Conservation (phyloP, 1,140 invertebrate genomes). For the Macrobrachium nipponense region DNA sequence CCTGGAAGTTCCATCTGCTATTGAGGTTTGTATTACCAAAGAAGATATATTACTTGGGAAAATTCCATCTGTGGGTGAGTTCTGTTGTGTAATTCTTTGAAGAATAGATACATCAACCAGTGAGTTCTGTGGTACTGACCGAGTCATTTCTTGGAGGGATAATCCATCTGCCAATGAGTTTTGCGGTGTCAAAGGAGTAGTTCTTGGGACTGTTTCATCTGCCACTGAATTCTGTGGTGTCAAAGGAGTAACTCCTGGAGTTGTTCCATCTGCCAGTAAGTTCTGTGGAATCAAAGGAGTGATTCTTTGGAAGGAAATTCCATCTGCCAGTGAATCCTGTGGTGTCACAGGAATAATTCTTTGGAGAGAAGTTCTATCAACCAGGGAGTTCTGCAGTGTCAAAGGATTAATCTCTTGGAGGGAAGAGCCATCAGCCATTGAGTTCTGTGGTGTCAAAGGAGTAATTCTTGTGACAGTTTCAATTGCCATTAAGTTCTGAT, state of each 20-base stretch:
- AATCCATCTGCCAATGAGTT: background rate
- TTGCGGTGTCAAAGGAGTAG: constrained; percentile 17
- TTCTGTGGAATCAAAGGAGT: background rate
- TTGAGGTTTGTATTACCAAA: background rate
- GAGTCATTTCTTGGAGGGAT: background rate
- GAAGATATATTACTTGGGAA: too few species aligned
- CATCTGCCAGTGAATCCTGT: background rate
- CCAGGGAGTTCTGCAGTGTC: constrained; percentile 26
- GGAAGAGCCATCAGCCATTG: background rate
- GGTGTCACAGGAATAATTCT: background rate
- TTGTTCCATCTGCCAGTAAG: background rate
- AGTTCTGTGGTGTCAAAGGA: constrained; percentile 25
- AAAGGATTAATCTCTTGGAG: background rate
- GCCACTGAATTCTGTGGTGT: constrained; percentile 19
- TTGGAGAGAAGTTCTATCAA: background rate
- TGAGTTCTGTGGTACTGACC: background rate
- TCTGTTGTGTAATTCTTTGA: background rate
- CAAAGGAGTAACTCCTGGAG: background rate
- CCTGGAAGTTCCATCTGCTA: too few species aligned
- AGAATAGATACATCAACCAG: background rate
- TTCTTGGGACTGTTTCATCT: background rate
- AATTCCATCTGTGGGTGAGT: background rate
- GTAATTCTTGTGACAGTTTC: background rate
- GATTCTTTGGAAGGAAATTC: background rate
- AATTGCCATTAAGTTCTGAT: background rate